phyloP scores from a whole-genome alignment of 2,888 invertebrate genomes.

The Prosopocoilus inquinatus region DNA sequence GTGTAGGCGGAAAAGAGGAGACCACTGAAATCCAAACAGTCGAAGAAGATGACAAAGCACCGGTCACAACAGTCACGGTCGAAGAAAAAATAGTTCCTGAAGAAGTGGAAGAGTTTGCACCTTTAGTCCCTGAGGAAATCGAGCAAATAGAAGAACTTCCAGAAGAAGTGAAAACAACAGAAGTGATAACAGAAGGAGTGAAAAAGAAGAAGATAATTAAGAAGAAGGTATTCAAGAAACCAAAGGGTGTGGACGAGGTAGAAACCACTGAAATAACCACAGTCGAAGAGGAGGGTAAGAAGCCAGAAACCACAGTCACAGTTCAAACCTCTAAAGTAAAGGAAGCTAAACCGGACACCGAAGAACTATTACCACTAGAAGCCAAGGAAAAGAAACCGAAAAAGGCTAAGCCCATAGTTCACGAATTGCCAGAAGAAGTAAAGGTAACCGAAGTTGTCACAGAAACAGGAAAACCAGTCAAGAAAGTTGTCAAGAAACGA shows the following conservation, averaged over 20 bases:
- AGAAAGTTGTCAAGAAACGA: slow-evolving; percentile 35
- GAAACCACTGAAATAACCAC: slow-evolving; percentile 31
- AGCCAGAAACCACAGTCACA: slow-evolving; percentile 39
- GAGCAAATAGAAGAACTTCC: slow-evolving; percentile 32
- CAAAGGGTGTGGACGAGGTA: slow-evolving; percentile 29
- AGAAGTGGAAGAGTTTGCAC: slow-evolving; percentile 37
- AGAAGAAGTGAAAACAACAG: slow-evolving; percentile 32
- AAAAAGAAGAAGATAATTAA: slow-evolving; percentile 34
- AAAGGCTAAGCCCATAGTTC: slow-evolving; percentile 24
- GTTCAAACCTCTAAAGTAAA: slow-evolving; percentile 22
- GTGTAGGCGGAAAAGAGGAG: slow-evolving; percentile 34
- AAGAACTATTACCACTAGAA: neutral
- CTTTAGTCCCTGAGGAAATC: slow-evolving; percentile 26
- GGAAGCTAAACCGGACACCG: slow-evolving; percentile 21
- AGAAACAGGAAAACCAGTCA: slow-evolving; percentile 31
- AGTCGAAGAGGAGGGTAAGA: slow-evolving; percentile 47
- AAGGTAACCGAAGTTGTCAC: slow-evolving; percentile 38
- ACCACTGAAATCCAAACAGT: slow-evolving; percentile 26
- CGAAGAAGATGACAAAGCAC: slow-evolving; percentile 41
- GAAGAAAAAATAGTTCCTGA: slow-evolving; percentile 39
- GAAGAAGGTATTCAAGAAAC: slow-evolving; percentile 30
- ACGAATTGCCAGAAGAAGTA: slow-evolving; percentile 32
- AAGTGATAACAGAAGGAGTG: slow-evolving; percentile 32
- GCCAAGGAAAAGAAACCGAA: slow-evolving; percentile 4
- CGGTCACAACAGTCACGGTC: slow-evolving; percentile 49